Evolutionary conservation across 2,888 invertebrate species (phyloP), one percentile per base, ranked within the genome.

Genomic region (Chorisops tibialis): DNA sequence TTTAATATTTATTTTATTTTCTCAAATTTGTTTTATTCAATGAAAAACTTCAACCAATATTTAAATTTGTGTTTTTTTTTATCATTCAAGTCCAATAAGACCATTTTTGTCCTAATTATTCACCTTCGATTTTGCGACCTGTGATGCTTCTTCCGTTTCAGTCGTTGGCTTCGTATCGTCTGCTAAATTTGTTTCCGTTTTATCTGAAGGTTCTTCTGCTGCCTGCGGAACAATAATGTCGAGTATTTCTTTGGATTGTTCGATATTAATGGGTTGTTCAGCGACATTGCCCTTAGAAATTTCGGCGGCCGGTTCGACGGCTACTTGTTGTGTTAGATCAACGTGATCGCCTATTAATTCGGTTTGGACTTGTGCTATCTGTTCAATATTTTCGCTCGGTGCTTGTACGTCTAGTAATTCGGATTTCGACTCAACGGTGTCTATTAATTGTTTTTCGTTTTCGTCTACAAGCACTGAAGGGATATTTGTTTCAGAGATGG

Each of bases 1-100:
- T n/a, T n/a, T n/a, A n/a, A 9, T 30, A 30, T 7, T 30, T 30
- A 30, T 30, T 30, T 30, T 30, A 30, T 30, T 30, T 7, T 30
- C 9, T 30, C 9, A 30, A 7, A 30, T 5, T n/a, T n/a, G 7
- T 30, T 30, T 30, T 7, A 30, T 30, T 30, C 30, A n/a, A 56
- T 56, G 56, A 56, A 56, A 56, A 30, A 56, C 56, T 56, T 56
- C 56, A 56, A 56, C 56, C 56, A 56, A 56, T 56, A 19, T 38
- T 14, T 30, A 19, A 19, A 12, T 56, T 56, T 19, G 2, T 4
- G 18, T 35, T 56, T 45, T 45, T 19, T 12, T 47, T 56, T 16
- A 30, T 56, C 56, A 56, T 56, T 56, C 56, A 56, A 43, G 45
- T 56, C 56, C 56, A 56, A 56, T 24, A 56, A 56, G 56, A 45